Base-by-base conservation (phyloP, 2,888 invertebrate species). In the Epirrhoe tristata region DNA sequence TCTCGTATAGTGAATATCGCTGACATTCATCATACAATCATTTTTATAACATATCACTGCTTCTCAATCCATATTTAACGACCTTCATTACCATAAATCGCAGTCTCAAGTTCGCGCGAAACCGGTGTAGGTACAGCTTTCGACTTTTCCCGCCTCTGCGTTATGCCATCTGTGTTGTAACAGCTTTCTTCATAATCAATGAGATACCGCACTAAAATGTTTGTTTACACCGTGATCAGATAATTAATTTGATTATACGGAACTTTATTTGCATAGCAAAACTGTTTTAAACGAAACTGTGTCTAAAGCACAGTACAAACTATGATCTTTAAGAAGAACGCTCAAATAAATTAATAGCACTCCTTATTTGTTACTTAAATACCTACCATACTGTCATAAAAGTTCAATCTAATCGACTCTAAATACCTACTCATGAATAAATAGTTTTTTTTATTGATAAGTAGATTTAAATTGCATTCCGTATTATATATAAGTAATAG, bases 111-210 rank as follows among this genome's bases (percentile, higher is more conserved):
- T 81, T 83, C 81, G 81, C 71, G 69, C 60, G 52, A 69, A 86
- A 90, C 91, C 88, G 87, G 91, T 88, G 77, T n/a, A n/a, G n/a
- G n/a, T 59, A 66, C 70, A 81, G 84, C 91, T 92, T 92, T 92
- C 92, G 75, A 91, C 90, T 91, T 91, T 91, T 88, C 82, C 76
- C 74, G 48, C 52, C 73, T 77, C 72, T 66, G 67, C 75, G 81
- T 86, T 91, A 91, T 88, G 85, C 74, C 88, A 90, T 87, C 82
- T 72, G 60, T 79, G 78, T 85, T 82, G 87, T 89, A 91, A 91
- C 85, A 73, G 86, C 91, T 93, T 91, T 88, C 88, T 81, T 88
- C 81, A 12, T 17, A 58, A 77, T 77, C 79, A 83, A 86, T 91
- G 91, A 89, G 85, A 87, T 91, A 91, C 92, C 83, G 77, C 72